Conservation (phyloP, 2,888 invertebrate genomes). For the Noctua fimbriata region DNA sequence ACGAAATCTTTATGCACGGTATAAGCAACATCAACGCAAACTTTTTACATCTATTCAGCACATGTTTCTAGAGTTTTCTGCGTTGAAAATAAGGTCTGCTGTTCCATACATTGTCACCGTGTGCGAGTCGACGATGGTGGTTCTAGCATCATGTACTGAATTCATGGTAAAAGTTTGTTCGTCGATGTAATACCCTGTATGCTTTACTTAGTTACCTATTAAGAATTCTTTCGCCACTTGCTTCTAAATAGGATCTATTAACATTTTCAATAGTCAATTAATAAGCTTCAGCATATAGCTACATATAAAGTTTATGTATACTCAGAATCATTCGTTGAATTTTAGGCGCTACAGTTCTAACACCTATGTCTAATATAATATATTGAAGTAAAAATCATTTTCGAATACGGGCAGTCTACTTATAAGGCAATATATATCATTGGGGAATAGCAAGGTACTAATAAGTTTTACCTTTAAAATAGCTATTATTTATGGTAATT, state of each 20-base stretch:
- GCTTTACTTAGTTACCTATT: not conserved
- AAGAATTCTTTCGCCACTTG: slow-evolving; percentile 22
- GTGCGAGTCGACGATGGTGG: not conserved
- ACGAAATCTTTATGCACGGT: not conserved
- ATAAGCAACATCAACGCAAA: not conserved
- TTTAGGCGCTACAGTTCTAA: slow-evolving; percentile 53
- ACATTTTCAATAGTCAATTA: slow-evolving; percentile 30
- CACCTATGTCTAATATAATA: slow-evolving; percentile 54
- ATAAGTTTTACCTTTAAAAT: slow-evolving; percentile 45
- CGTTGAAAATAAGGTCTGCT: not conserved
- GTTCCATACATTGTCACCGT: not conserved
- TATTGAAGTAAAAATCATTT: slow-evolving; percentile 37
- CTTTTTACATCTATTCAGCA: not conserved
- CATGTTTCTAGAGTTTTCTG: not conserved
- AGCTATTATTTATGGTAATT: not conserved
- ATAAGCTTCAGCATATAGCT: slow-evolving; percentile 46
- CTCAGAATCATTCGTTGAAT: slow-evolving; percentile 54
- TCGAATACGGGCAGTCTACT: slow-evolving; percentile 59
- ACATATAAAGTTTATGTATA: slow-evolving; percentile 34
- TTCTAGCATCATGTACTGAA: not conserved
- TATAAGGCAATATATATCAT: slow-evolving; percentile 63
- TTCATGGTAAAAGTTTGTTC: not conserved
- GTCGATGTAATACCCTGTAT: not conserved
- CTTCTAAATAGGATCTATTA: slow-evolving; percentile 27
- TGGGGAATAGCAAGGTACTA: slow-evolving; percentile 40